These are phyloP conservation scores for Malacoctenus gilli DNA, from an alignment of 2,797 vertebrate genomes.

Conservation along the genomic window DNA sequence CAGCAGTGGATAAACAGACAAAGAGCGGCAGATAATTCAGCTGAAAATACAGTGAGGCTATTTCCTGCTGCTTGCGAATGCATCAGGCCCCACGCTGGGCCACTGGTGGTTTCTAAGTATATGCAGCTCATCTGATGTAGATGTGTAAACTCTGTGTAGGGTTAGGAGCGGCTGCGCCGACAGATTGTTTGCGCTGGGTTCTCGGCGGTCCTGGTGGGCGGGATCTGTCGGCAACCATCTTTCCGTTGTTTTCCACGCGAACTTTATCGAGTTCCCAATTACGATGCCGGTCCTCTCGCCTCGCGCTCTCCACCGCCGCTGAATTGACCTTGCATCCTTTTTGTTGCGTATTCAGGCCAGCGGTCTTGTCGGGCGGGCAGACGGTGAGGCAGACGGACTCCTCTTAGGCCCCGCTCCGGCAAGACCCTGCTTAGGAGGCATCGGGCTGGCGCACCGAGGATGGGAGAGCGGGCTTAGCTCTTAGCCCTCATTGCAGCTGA, in stretches of 20 bases:
- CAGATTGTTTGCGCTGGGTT: slow-evolving; percentile 70
- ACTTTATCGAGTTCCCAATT: slow-evolving; percentile 75
- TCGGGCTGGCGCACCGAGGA: slow-evolving; percentile 60
- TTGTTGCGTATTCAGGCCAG: slow-evolving; percentile 69
- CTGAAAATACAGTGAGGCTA: slow-evolving; percentile 53
- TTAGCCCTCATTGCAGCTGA: slow-evolving; percentile 59
- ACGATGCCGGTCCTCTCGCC: slow-evolving; percentile 63
- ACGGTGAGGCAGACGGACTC: slow-evolving; percentile 58
- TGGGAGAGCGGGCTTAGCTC: slow-evolving; percentile 56
- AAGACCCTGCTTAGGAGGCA: slow-evolving; percentile 72
- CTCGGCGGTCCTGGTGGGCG: slow-evolving; percentile 57
- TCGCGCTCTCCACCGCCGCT: slow-evolving; percentile 44
- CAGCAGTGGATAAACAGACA: slow-evolving; percentile 69
- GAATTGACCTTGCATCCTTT: slow-evolving; percentile 73
- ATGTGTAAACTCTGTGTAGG: slow-evolving; percentile 65
- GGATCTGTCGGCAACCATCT: slow-evolving; percentile 53
- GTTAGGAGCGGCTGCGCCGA: slow-evolving; percentile 67
- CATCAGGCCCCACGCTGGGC: slow-evolving; percentile 62
- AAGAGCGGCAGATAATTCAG: slow-evolving; percentile 71
- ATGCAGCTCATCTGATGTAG: slow-evolving; percentile 71
- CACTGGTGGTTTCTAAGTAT: slow-evolving; percentile 73
- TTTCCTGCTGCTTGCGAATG: slow-evolving; percentile 73
- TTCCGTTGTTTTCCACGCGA: slow-evolving; percentile 63
- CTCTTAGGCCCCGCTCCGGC: slow-evolving; percentile 59
- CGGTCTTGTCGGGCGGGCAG: slow-evolving; percentile 63